phyloP scores from a whole-genome alignment of 2,888 invertebrate genomes.

The Zaprionus lineosus region DNA sequence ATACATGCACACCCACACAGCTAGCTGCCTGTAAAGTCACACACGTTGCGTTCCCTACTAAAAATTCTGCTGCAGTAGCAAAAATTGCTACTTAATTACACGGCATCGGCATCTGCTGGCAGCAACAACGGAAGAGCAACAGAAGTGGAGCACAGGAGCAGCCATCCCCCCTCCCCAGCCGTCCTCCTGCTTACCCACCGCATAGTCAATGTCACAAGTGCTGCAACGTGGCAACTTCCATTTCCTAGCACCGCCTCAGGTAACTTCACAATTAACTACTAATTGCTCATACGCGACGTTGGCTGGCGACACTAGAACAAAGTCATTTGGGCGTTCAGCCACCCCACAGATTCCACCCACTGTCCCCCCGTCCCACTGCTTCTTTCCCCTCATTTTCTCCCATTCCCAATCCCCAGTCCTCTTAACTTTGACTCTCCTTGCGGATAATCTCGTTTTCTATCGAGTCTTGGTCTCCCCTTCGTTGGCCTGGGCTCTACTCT shows the following conservation, averaged over 20 bases:
- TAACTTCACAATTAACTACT: slow-evolving; percentile 76
- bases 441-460: not conserved
- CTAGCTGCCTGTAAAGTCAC: not conserved
- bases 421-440: not conserved
- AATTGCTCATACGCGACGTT: slow-evolving; percentile 77
- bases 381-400: not conserved
- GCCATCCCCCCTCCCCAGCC: too few species aligned
- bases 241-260: slow-evolving; percentile 53
- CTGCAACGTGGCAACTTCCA: slow-evolving; percentile 50
- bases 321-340: slow-evolving; percentile 43
- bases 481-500: slow-evolving; percentile 48
- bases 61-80: slow-evolving; percentile 70
- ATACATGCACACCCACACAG: slow-evolving; percentile 1
- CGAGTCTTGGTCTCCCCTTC: slow-evolving; percentile 7
- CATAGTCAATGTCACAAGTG: slow-evolving; percentile 72
- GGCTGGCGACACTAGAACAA: slow-evolving; percentile 55
- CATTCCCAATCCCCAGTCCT: not conserved
- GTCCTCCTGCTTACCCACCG: slow-evolving; percentile 38
- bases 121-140: too few species aligned
- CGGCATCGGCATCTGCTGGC: slow-evolving; percentile 38
- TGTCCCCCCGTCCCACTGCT: not conserved
- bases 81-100: slow-evolving; percentile 76
- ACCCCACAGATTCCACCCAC: too few species aligned
- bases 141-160: too few species aligned
- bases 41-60: slow-evolving; percentile 44